Conservation (phyloP, 2,797 vertebrate species). For the Vespertilio murinus region DNA sequence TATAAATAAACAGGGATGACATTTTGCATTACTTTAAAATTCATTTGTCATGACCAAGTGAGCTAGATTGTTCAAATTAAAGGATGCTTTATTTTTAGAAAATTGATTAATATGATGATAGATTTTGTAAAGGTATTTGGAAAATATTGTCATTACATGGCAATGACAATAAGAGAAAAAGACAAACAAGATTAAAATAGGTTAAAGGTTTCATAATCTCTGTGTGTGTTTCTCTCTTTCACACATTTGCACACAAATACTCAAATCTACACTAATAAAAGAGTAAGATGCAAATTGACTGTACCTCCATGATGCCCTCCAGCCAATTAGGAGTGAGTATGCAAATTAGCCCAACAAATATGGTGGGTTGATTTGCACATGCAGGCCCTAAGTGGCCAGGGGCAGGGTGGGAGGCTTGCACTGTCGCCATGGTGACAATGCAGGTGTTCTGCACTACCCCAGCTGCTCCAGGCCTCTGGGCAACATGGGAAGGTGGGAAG, state of each 20-base stretch:
- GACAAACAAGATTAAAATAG: background rate
- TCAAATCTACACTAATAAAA: no score
- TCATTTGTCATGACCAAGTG: background rate
- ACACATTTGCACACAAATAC: background rate
- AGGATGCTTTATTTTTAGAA: background rate
- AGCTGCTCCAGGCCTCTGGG: no score
- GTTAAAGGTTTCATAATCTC: background rate
- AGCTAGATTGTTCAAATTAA: background rate
- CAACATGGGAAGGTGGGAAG: no score
- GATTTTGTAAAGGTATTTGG: background rate
- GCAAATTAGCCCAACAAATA: no score
- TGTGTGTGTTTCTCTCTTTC: no score
- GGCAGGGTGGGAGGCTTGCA: no score
- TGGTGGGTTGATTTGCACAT: no score
- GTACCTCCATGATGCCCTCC: no score
- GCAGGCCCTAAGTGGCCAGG: accelerated
- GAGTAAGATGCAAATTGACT: no score
- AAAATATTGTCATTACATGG: background rate
- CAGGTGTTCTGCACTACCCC: no score
- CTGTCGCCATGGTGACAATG: no score
- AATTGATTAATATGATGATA: background rate
- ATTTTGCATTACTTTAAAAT: background rate
- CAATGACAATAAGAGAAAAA: background rate
- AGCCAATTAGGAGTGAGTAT: no score
- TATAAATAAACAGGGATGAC: background rate